Percentiles rank a stretch among this genome's conserved stretches.
Evolutionary conservation across 2,888 invertebrate species (phyloP).

Genomic region (Bhutanitis thaidina): DNA sequence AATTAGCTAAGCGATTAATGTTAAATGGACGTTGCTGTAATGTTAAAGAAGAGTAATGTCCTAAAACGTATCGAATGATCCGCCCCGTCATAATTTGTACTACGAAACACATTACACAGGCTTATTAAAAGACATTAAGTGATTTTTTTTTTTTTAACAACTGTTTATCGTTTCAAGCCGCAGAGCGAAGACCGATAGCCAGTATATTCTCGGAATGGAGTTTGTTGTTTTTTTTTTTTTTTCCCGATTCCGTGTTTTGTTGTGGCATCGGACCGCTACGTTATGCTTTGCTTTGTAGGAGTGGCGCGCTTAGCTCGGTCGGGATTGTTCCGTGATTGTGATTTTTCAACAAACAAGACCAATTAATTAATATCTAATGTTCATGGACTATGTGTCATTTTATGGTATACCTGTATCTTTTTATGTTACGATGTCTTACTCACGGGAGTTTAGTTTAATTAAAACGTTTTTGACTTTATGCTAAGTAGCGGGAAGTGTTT

Average conservation of each 20-base stretch:
- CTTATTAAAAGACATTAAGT: background rate
- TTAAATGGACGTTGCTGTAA: too few relatives aligned
- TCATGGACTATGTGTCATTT: too few relatives aligned
- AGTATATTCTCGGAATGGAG: background rate
- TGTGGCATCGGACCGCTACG: background rate
- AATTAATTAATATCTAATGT: background rate
- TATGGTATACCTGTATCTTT: too few relatives aligned
- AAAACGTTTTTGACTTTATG: too few relatives aligned
- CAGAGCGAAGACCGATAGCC: background rate
- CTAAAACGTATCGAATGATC: too few relatives aligned
- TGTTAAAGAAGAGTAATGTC: too few relatives aligned
- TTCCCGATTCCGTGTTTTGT: constrained; percentile 1
- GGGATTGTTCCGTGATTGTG: background rate
- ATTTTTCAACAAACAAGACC: background rate
- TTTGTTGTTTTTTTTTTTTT: background rate
- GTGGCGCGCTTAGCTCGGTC: constrained; percentile 7
- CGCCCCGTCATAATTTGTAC: too few relatives aligned
- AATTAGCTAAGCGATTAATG: too few relatives aligned
- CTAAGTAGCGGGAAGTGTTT: too few relatives aligned
- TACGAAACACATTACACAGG: background rate
- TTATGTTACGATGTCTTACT: too few relatives aligned
- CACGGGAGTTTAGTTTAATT: too few relatives aligned
- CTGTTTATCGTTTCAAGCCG: background rate
- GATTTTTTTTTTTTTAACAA: background rate
- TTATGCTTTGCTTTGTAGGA: constrained; percentile 1